These are phyloP conservation scores for Microdon myrmicae DNA, from an alignment of 2,888 invertebrate genomes.

Conservation along the genomic window DNA sequence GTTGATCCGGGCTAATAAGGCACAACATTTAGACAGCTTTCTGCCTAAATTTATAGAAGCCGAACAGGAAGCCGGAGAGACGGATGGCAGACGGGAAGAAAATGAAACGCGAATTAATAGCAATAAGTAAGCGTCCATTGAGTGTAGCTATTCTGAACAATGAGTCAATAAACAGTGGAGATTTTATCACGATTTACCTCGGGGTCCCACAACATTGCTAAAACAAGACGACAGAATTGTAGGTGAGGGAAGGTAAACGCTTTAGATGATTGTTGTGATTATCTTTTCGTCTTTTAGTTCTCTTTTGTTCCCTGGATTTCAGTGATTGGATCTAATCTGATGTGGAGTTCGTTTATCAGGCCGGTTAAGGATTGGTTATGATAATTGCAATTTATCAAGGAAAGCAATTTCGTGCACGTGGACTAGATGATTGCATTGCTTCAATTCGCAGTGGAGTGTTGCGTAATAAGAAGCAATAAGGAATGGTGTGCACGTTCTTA, in stretches of 20 bases:
- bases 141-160: conserved; percentile 30
- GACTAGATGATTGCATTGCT: not conserved
- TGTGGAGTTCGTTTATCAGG: conserved; percentile 43
- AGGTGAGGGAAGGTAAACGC: conserved; percentile 40
- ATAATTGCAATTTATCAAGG: conserved; percentile 26
- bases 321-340: conserved; percentile 23
- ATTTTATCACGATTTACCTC: conserved; percentile 34
- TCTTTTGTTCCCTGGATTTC: conserved; percentile 13
- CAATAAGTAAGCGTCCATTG: conserved; percentile 26
- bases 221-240: no score
- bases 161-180: conserved; percentile 44
- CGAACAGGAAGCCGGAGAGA: conserved; percentile 1
- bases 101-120: not conserved
- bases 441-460: no score
- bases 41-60: conserved; percentile 26
- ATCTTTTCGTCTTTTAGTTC: conserved; percentile 21
- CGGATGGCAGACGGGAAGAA: no score
- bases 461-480: no score
- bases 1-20: conserved; percentile 44
- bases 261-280: conserved; percentile 47
- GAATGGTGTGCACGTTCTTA: no score
- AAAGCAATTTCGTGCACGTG: conserved; percentile 4
- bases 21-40: conserved; percentile 42
- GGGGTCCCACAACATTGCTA: conserved; percentile 8
- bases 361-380: conserved; percentile 36